Conservation (phyloP, 2,888 invertebrate species). For the Blastobasis adustella region DNA sequence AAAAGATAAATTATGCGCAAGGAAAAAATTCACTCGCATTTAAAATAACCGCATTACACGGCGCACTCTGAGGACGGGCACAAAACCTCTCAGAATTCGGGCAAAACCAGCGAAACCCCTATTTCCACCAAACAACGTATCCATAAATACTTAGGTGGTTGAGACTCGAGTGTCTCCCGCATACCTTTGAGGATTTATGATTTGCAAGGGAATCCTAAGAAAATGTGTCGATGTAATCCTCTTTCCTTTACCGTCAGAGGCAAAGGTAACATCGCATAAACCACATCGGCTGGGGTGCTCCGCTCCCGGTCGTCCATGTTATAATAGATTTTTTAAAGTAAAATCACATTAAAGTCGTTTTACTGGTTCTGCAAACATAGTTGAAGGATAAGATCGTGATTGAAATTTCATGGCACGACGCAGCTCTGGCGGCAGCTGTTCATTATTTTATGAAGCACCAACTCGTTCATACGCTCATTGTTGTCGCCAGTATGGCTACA, state of each 20-base stretch:
- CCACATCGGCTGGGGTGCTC: too few relatives aligned
- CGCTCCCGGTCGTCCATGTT: too few relatives aligned
- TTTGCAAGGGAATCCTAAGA: constrained; percentile 4
- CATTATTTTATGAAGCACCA: constrained; percentile 43
- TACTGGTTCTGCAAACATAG: constrained; percentile 16
- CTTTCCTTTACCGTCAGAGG: constrained; percentile 17
- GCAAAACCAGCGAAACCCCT: too few relatives aligned
- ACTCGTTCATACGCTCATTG: constrained; percentile 19
- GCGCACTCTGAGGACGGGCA: too few relatives aligned
- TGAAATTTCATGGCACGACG: constrained; percentile 37
- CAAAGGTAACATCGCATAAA: constrained; percentile 1
- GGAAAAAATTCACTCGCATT: too few relatives aligned
- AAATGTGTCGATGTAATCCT: constrained; percentile 17
- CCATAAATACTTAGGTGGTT: too few relatives aligned
- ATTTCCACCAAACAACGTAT: too few relatives aligned
- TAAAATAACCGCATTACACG: too few relatives aligned
- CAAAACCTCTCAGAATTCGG: too few relatives aligned
- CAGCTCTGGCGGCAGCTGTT: constrained; percentile 35
- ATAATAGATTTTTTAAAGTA: too few relatives aligned
- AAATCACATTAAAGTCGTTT: too few relatives aligned
- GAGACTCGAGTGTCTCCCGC: background rate
- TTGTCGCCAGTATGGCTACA: constrained; percentile 35
- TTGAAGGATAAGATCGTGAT: constrained; percentile 30
- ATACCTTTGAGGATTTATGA: background rate
- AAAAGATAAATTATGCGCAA: too few relatives aligned